A percentile compares a stretch with the other conserved stretches of the same genome.
These are phyloP conservation scores for Ethmia dodecea DNA, from an alignment of 2,888 invertebrate genomes.

Conservation along the genomic window DNA sequence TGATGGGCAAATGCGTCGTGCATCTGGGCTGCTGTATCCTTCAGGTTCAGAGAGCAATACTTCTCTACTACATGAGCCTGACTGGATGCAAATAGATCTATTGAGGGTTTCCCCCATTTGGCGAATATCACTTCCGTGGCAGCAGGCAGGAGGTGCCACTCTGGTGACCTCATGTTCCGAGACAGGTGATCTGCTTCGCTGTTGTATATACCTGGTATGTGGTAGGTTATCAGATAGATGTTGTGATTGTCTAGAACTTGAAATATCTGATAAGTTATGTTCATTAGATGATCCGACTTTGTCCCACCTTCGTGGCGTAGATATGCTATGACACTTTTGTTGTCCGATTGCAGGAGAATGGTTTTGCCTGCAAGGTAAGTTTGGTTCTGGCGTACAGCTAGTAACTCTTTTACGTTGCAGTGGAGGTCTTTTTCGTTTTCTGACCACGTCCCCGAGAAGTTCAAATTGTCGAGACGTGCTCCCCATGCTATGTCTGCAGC, in stretches of 20 bases:
- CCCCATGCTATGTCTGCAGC: conserved; percentile 18
- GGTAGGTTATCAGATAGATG: conserved; percentile 14
- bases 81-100: conserved; percentile 18
- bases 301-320: conserved; percentile 25
- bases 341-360: conserved; percentile 17
- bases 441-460: conserved; percentile 16
- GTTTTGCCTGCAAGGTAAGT: conserved; percentile 9
- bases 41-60: conserved; percentile 4
- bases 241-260: conserved; percentile 5
- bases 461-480: conserved; percentile 15
- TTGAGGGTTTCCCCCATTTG: conserved; percentile 16
- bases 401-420: conserved; percentile 21
- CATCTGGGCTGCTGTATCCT: not conserved
- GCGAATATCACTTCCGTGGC: conserved; percentile 11
- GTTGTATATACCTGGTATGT: conserved; percentile 19
- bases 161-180: conserved; percentile 9
- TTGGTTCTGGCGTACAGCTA: conserved; percentile 13
- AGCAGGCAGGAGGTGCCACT: conserved; percentile 20
- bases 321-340: conserved; percentile 18
- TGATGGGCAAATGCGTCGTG: conserved; percentile 24
- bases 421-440: conserved; percentile 16
- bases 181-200: conserved; percentile 16
- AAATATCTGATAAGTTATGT: not conserved
- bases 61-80: conserved; percentile 12
- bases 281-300: conserved; percentile 4